Evolutionary conservation across 1,140 invertebrate genomes (phyloP), one percentile per base, ranked within the genome.

Genomic region (Colletes gigas): DNA sequence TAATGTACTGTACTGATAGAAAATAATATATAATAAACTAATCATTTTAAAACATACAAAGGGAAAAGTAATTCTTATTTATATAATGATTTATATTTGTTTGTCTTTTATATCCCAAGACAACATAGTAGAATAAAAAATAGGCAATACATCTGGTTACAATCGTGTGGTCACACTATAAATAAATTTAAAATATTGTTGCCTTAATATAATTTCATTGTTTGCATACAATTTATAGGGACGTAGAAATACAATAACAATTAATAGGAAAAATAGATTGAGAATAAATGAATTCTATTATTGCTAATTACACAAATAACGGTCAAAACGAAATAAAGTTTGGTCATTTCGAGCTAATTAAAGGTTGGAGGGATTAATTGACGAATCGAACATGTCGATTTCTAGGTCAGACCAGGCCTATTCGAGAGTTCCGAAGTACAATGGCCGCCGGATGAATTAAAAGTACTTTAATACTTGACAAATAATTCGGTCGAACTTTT

Each of bases 381-480:
- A 65, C 68, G 54, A 73, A 78, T 66, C 47, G 30, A 74, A 71
- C 47, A 52, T 52, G 57, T 17, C 41, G 60, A 82, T 84, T 85
- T 85, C 71, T 30, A 73, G 50, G 21, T 3, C 65, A 78, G n/a
- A 52, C 63, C 65, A 30, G 15, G 39, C 72, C 62, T 54, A 62
- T 67, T 73, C 59, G 19, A 60, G 69, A 67, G 59, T 44, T 75
- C 4, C 8, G 14, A 70, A 14, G 54, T 63, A 76, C 73, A 85
- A 86, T 74, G 67, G 73, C 59, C 52, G 12, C 30, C 19, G 19
- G 47, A 73, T 68, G 55, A 83, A 87, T 87, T 78, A 71, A 86
- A 75, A 55, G n/a, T 68, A 87, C 52, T 87, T 83, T 84, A 86
- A 84, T 87, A 84, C 82, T 86, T 87, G 78, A 84, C 79, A 87